Percentiles rank a stretch among this genome's conserved stretches.
phyloP scores from a whole-genome alignment of 2,797 vertebrate genomes.

The Micrastur ruficollis region DNA sequence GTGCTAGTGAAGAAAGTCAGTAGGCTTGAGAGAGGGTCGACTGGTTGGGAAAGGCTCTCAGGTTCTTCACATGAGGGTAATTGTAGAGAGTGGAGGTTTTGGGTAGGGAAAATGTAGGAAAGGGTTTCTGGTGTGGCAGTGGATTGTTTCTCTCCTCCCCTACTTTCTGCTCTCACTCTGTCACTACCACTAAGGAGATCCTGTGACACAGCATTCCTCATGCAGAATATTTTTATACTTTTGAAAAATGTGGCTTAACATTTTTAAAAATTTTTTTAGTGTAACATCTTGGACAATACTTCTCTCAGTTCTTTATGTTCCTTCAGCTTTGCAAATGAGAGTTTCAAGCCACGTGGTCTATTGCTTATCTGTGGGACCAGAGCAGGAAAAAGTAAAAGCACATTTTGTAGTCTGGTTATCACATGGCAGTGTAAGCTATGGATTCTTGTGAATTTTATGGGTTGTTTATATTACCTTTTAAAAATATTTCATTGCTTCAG shows the following conservation, averaged over 20 bases:
- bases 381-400: neutral
- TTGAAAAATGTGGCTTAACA: neutral
- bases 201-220: neutral
- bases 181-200: neutral
- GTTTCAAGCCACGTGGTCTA: neutral
- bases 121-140: neutral
- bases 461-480: neutral
- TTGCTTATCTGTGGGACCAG: neutral
- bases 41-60: neutral
- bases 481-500: neutral
- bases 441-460: neutral
- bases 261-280: neutral
- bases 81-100: neutral
- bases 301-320: neutral
- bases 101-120: neutral
- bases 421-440: neutral
- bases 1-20: neutral
- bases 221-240: neutral
- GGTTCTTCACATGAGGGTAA: neutral
- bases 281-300: neutral
- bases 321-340: neutral
- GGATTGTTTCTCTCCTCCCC: neutral
- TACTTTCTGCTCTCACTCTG: neutral
- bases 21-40: neutral
- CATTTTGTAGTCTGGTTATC: neutral